Base-by-base conservation (phyloP, 2,113 vertebrate genomes). In the Hipposideros armiger region DNA sequence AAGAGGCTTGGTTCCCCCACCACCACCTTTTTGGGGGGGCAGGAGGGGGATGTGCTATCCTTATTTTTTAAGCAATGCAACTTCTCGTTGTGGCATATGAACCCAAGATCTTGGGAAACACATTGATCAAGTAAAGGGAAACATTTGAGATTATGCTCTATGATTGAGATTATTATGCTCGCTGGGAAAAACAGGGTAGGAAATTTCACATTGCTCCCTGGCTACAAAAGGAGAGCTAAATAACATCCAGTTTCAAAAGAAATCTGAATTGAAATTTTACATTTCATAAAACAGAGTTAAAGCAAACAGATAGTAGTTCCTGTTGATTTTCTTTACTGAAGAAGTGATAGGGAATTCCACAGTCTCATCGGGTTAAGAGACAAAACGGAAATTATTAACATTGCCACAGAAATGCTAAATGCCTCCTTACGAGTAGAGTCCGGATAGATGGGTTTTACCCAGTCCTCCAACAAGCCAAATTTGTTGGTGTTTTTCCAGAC, bases 201-300 rank as follows among this genome's bases (percentile, higher is more conserved):
- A 54, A 89, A 62, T 76, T 85, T 89, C 58, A 45, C 13, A 1
- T 93, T 94, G 56, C 36, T 91, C 47, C 19, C 52, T 78, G 47
- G 47, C 87, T 86, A 88, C 54, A 15, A 80, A 89, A 69, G 58
- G 30, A 76, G 82, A 95, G 4, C 54, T 76, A 54, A 95, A 83
- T 45, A 32, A 30, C 47, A 62, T 60, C n/a, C 42, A 62, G 17
- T 95, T 96, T 87, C 69, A 85, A 95, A 86, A 72, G 22, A 96
- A 96, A 74, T 69, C 52, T 58, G 66, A 94, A 54, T 54, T 88
- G 66, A 85, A 72, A 85, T 92, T 95, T 93, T 70, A 66, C 91
- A 54, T 85, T 91, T 42, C 50, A 26, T 47, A 73, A 87, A 77
- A 72, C 56, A 58, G 30, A 84, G 36, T 88, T 76, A 95, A 96